Evolutionary conservation across 2,797 vertebrate species (phyloP).

Genomic region (Brachyrhaphis roseni): DNA sequence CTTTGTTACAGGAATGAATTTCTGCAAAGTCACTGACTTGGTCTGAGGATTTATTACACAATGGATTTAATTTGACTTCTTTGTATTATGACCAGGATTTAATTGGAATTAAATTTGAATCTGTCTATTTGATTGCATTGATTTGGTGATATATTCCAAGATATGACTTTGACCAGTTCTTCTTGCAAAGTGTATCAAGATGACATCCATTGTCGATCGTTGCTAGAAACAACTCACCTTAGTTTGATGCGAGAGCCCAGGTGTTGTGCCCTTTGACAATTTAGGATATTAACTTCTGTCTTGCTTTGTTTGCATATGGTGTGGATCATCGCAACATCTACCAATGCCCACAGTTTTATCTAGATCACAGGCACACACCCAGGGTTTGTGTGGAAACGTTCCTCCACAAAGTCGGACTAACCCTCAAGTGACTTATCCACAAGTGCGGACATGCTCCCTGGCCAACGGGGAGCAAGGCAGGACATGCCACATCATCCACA

Average conservation of each 20-base stretch:
- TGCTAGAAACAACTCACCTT: not conserved
- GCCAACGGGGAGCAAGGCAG: slow-evolving; percentile 67
- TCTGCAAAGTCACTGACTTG: not conserved
- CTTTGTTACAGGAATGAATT: not conserved
- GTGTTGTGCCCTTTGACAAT: not conserved
- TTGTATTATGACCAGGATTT: not conserved
- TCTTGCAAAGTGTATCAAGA: not conserved
- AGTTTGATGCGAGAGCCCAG: not conserved
- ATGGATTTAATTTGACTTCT: not conserved
- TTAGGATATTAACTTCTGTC: not conserved
- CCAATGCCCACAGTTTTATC: slow-evolving; percentile 41
- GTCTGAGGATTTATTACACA: not conserved
- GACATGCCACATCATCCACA: slow-evolving; percentile 43
- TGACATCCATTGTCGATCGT: not conserved
- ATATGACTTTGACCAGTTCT: not conserved
- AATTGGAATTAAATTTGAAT: not conserved
- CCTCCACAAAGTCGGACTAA: slow-evolving; percentile 33
- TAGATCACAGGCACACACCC: slow-evolving; percentile 5
- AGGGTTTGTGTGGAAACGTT: slow-evolving; percentile 20
- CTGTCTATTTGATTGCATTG: not conserved
- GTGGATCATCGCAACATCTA: slow-evolving; percentile 37
- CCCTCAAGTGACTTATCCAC: slow-evolving; percentile 35
- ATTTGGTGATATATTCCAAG: not conserved
- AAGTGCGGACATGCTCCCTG: slow-evolving; percentile 37
- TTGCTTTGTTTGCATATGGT: slow-evolving; percentile 44